phyloP scores from a whole-genome alignment of 2,888 invertebrate genomes.

The Luperina testacea region DNA sequence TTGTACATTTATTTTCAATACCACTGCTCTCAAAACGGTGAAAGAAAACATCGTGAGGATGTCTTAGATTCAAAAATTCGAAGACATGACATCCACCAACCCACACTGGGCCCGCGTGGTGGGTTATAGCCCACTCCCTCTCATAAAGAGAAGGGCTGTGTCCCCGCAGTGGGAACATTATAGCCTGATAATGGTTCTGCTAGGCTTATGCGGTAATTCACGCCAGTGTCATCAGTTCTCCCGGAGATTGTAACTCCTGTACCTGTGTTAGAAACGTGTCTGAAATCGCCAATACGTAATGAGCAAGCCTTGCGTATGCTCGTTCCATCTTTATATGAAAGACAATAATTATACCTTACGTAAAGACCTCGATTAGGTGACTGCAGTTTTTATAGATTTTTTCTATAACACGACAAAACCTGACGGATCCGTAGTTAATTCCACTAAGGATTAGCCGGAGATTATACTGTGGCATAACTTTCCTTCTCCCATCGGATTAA shows the following conservation, averaged over 20 bases:
- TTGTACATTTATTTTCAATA: too few species aligned
- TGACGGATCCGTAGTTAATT: conserved; percentile 35
- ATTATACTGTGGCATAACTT: conserved; percentile 52
- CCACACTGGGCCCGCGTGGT: too few species aligned
- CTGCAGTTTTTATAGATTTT: not conserved
- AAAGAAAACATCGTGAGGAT: too few species aligned
- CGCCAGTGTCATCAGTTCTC: not conserved
- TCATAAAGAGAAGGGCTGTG: too few species aligned
- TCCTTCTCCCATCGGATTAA: conserved; percentile 56
- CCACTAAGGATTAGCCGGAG: conserved; percentile 41
- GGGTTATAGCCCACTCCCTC: too few species aligned
- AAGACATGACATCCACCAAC: too few species aligned
- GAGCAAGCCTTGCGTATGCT: not conserved
- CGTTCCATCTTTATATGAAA: too few species aligned
- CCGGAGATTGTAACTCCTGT: not conserved
- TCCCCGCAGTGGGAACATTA: too few species aligned
- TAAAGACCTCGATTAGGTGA: not conserved
- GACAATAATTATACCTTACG: not conserved
- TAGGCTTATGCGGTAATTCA: not conserved
- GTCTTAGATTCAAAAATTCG: too few species aligned
- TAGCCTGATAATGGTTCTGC: too few species aligned
- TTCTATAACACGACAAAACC: conserved; percentile 17
- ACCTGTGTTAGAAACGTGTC: not conserved
- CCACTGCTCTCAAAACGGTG: too few species aligned
- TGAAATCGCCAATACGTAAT: not conserved